Evolutionary conservation across 2,113 vertebrate species (phyloP).

Genomic region (Phoxinus phoxinus): DNA sequence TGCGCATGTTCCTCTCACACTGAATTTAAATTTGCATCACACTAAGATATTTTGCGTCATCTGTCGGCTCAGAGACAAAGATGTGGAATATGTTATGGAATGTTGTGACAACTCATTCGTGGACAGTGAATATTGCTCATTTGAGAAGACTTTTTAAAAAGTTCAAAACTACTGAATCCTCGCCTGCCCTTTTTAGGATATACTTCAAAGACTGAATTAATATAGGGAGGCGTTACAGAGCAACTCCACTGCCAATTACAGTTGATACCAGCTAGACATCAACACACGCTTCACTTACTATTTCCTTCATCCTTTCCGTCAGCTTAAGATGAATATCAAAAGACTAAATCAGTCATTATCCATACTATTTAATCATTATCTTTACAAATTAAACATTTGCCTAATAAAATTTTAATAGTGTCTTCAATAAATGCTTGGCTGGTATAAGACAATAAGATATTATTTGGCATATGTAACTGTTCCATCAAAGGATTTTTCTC

Average conservation of each 20-base stretch:
- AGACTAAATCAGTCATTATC: background rate
- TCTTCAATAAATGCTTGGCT: background rate
- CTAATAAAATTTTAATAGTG: background rate
- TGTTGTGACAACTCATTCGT: background rate
- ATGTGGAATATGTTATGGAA: background rate
- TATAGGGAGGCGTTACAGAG: background rate
- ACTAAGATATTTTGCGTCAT: background rate
- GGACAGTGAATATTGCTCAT: background rate
- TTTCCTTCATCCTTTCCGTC: background rate
- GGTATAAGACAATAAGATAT: background rate
- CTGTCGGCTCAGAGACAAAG: background rate
- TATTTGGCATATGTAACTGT: background rate
- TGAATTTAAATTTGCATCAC: background rate
- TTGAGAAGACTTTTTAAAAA: constrained; percentile 10
- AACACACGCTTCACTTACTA: background rate
- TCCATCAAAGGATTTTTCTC: background rate
- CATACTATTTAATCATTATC: background rate
- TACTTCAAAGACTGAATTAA: constrained; percentile 8
- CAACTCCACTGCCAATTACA: background rate
- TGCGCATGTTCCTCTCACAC: background rate
- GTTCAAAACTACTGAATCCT: background rate
- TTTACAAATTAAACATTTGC: background rate
- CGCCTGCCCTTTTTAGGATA: background rate
- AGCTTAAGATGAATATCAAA: background rate
- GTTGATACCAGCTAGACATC: background rate